These are phyloP conservation scores for Limanda limanda DNA, from an alignment of 2,113 vertebrate genomes.

Conservation along the genomic window DNA sequence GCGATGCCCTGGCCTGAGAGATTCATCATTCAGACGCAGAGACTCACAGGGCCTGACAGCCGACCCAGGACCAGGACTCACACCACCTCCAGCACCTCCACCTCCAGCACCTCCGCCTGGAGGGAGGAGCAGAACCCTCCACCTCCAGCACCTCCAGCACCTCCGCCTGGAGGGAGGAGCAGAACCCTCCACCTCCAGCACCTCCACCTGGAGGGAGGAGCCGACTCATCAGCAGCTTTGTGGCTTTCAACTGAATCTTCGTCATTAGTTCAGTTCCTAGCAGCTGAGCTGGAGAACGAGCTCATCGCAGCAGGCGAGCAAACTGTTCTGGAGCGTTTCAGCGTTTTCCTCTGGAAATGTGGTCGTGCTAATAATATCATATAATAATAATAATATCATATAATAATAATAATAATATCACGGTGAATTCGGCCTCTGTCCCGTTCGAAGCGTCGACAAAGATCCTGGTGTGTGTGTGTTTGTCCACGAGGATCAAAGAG, in stretches of 20 bases:
- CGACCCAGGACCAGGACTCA: slow-evolving; percentile 17
- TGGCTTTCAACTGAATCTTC: neutral
- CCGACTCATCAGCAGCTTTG: slow-evolving; percentile 39
- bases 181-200: neutral
- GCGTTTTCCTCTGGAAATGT: slow-evolving; percentile 29
- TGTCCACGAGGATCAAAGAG: slow-evolving; percentile 56
- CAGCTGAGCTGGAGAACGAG: slow-evolving; percentile 36
- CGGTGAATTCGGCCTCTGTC: slow-evolving; percentile 43
- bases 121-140: no score
- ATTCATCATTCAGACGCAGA: slow-evolving; percentile 57
- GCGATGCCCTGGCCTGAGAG: neutral
- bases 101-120: neutral
- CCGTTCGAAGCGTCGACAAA: slow-evolving; percentile 40
- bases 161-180: neutral
- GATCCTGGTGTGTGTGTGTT: slow-evolving; percentile 32
- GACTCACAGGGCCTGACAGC: slow-evolving; percentile 30
- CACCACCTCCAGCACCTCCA: neutral
- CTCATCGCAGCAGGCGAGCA: slow-evolving; percentile 26
- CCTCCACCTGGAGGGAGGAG: no score
- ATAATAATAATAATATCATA: slow-evolving; percentile 38
- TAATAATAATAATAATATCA: slow-evolving; percentile 42
- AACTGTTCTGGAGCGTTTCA: neutral
- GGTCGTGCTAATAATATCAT: slow-evolving; percentile 23
- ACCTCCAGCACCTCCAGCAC: no score
- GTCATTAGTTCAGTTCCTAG: slow-evolving; percentile 32